phyloP scores from a whole-genome alignment of 1,140 invertebrate genomes.

The Caenorhabditis briggsae region DNA sequence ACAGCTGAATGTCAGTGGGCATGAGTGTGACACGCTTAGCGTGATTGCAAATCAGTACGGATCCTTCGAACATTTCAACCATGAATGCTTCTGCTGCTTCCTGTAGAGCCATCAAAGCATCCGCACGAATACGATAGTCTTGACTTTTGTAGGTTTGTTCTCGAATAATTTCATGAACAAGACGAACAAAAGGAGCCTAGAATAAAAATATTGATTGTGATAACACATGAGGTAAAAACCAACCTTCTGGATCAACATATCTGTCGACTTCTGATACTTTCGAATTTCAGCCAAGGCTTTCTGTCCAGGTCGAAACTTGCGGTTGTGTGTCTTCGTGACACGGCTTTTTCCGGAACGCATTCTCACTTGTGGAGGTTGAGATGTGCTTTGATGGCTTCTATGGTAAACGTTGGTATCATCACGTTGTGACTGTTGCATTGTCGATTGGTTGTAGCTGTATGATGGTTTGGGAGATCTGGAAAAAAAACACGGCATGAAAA shows the following conservation, averaged over 20 bases:
- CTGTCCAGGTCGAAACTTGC: not conserved
- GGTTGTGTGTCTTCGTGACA: not conserved
- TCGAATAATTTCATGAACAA: conserved; percentile 28
- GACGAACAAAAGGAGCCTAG: conserved; percentile 24
- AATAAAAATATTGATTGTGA: not conserved
- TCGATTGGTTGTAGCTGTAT: no score
- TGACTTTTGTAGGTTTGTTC: not conserved
- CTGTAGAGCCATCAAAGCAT: not conserved
- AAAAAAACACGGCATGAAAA: no score
- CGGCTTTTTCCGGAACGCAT: conserved; percentile 17
- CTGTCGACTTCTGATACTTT: conserved; percentile 5
- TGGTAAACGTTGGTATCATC: not conserved
- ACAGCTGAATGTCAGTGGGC: conserved; percentile 23
- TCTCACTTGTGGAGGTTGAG: not conserved
- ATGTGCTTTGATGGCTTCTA: not conserved
- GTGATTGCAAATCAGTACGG: conserved; percentile 1
- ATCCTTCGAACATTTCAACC: conserved; percentile 33
- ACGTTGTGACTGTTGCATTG: not conserved
- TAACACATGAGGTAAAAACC: not conserved
- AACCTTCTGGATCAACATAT: conserved; percentile 28
- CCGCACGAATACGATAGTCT: conserved; percentile 6
- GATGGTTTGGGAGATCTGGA: no score
- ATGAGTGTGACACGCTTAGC: conserved; percentile 30
- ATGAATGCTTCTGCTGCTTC: conserved; percentile 31
- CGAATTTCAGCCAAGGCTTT: conserved; percentile 5